Conservation (phyloP, 2,797 vertebrate genomes). For the Huso huso region DNA sequence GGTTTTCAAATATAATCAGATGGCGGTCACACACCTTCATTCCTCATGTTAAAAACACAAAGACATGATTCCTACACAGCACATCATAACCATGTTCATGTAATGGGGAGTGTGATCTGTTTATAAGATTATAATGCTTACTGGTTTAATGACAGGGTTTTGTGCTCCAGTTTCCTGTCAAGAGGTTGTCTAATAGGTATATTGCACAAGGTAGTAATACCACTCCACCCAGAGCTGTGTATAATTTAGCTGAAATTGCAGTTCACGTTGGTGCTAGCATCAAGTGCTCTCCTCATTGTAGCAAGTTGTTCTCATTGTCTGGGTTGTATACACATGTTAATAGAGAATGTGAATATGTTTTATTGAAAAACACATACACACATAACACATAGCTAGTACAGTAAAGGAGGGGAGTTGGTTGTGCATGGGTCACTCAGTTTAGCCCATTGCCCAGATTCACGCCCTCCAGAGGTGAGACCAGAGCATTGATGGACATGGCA, state of each 20-base stretch:
- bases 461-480: too few relatives aligned
- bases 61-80: background rate
- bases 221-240: conserved; percentile 50
- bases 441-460: too few relatives aligned
- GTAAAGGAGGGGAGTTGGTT: too few relatives aligned
- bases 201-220: conserved; percentile 58
- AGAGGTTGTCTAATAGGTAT: conserved; percentile 59
- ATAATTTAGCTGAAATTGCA: conserved; percentile 64
- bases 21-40: too few relatives aligned
- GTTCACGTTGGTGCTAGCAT: conserved; percentile 44
- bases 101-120: background rate
- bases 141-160: conserved; percentile 60
- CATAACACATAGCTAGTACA: too few relatives aligned
- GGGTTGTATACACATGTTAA: conserved; percentile 21
- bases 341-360: too few relatives aligned
- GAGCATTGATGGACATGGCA: too few relatives aligned
- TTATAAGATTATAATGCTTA: conserved; percentile 62
- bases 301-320: conserved; percentile 34
- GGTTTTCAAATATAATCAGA: too few relatives aligned
- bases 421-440: too few relatives aligned
- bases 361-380: too few relatives aligned
- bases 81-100: conserved; percentile 15
- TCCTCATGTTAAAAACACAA: background rate
- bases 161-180: conserved; percentile 54
- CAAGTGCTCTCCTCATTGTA: conserved; percentile 28